A percentile compares a stretch with the other conserved stretches of the same genome.
Conservation (phyloP, 2,113 vertebrate genomes). For the Aspiorhynchus laticeps region DNA sequence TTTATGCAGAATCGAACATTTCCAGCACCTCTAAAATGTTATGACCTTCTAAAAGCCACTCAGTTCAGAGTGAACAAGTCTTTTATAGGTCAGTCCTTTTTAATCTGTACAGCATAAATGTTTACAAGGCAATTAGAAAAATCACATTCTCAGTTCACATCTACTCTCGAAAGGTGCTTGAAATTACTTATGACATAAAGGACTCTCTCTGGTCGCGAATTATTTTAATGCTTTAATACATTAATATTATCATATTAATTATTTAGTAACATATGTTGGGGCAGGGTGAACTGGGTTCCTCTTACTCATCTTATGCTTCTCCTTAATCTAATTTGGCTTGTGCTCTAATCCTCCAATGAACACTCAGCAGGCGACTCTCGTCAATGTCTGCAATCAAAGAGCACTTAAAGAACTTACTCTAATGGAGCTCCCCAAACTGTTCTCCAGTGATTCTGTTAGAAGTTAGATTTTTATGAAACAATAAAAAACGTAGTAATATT, state of each 20-base stretch:
- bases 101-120: slow-evolving; percentile 16
- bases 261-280: background rate
- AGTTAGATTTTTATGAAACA: background rate
- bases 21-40: background rate
- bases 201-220: background rate
- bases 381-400: slow-evolving; percentile 16
- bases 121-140: slow-evolving; percentile 1
- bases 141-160: background rate
- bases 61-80: background rate
- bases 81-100: slow-evolving; percentile 32
- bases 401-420: background rate
- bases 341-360: slow-evolving; percentile 23
- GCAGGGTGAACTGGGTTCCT: background rate
- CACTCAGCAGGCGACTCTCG: slow-evolving; percentile 21
- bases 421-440: background rate
- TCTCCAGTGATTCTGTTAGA: slow-evolving; percentile 23
- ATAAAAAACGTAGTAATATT: background rate
- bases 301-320: background rate
- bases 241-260: slow-evolving; percentile 18
- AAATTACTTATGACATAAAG: background rate
- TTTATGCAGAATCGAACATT: background rate
- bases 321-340: background rate
- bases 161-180: background rate
- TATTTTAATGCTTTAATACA: background rate
- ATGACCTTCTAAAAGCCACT: background rate